phyloP scores from a whole-genome alignment of 2,797 vertebrate species.

The Phalanger gymnotis region DNA sequence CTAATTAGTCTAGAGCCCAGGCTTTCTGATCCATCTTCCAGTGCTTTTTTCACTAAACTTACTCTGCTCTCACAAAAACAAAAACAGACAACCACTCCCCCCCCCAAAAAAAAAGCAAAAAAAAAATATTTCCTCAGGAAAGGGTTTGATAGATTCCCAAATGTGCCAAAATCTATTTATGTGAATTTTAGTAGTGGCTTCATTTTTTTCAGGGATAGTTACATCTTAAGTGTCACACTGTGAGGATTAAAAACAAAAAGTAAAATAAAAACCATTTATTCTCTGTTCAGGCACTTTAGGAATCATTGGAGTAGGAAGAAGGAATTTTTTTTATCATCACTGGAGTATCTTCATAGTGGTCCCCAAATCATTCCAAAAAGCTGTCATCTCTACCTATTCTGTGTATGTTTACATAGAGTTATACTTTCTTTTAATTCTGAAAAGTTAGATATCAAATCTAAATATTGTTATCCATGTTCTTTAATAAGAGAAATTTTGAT shows the following conservation, averaged over 20 bases:
- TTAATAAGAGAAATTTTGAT: background rate
- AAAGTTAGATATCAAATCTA: background rate
- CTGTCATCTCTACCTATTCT: constrained; percentile 8
- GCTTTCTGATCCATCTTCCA: background rate
- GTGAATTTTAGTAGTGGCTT: background rate
- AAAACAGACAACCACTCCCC: background rate
- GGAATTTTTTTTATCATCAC: background rate
- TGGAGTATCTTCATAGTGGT: constrained; percentile 17
- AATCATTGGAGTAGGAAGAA: background rate
- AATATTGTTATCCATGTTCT: background rate
- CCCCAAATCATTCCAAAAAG: background rate
- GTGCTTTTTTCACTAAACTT: background rate
- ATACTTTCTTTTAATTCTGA: constrained; percentile 22
- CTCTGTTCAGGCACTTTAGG: background rate
- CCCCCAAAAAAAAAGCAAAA: background rate
- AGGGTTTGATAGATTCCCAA: background rate
- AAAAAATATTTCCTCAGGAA: background rate
- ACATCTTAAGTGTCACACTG: background rate
- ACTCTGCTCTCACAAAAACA: background rate
- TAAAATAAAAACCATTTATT: background rate
- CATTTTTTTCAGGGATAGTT: background rate
- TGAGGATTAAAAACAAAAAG: background rate
- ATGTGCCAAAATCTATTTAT: background rate
- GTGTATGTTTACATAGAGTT: background rate
- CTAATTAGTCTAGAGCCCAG: background rate